Base-by-base conservation (phyloP, 2,888 invertebrate genomes). In the Megaustenia siamemsis region DNA sequence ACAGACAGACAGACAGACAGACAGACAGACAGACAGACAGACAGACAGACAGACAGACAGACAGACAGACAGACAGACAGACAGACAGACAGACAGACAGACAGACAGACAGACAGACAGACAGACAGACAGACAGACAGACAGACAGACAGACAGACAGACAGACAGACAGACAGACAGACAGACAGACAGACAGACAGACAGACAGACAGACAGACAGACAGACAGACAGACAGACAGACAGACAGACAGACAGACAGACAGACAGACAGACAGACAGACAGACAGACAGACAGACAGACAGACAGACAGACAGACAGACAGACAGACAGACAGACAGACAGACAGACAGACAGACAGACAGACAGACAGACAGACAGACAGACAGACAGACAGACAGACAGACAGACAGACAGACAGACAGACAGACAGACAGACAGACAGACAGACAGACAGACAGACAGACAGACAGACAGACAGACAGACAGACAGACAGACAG, bases 211-310 rank as follows among this genome's bases (percentile, higher is more conserved):
- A 28, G 28, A 53, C 21, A 43, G 63, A 81, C 53, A 81, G 73
- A 80, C 43, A 81, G 73, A 73, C 43, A 81, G 49, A 81, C 43
- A 81, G 73, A 73, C 43, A 81, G 73, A 80, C 53, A 81, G 45
- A 43, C 24, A 81, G 66, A 84, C 45, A 84, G 18, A 63, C 32
- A 81, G 45, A 81, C 18, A 84, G 45, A 60, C 21, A 84, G 71
- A 69, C 32, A 69, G 69, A 69, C 28, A 84, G 73, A 81, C 24
- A 81, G 81, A 80, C 40, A 79, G 79, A 79, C 35, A 79, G 79
- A 79, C 66, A 79, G 79, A 79, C 79, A 79, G 79, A 79, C 66
- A 79, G 79, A 79, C 79, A 66, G 79, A 63, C 66, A 79, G 45
- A 79, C 63, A 66, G 79, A 79, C 66, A 56, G 60, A 56, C n/a